Conservation (phyloP, 2,888 invertebrate species). For the Torymus texanus region DNA sequence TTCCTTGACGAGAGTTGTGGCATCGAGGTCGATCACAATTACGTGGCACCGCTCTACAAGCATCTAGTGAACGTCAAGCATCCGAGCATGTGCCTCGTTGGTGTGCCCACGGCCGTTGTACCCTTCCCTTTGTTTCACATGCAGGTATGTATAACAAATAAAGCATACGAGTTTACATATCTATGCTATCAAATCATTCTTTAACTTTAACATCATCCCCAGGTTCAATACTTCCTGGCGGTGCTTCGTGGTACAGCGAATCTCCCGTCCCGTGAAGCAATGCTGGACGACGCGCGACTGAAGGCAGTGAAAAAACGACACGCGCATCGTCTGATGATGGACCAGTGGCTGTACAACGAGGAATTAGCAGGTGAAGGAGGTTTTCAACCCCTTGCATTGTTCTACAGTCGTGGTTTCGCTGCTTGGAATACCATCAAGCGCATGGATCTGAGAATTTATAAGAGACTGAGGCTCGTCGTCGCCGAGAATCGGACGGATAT, state of each 20-base stretch:
- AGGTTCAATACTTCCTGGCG: conserved; percentile 81
- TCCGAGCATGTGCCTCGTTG: conserved; percentile 86
- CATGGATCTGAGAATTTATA: no score
- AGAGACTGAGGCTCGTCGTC: no score
- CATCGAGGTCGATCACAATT: conserved; percentile 75
- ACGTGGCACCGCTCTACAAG: conserved; percentile 84
- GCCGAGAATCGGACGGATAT: no score
- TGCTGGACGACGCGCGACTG: conserved; percentile 79
- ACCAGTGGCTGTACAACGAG: conserved; percentile 76
- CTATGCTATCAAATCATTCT: no score
- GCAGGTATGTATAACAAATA: conserved; percentile 77
- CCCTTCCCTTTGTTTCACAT: conserved; percentile 83
- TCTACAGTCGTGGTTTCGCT: conserved; percentile 63
- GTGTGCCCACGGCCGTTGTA: conserved; percentile 82
- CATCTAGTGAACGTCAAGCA: conserved; percentile 85
- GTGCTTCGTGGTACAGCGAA: conserved; percentile 78
- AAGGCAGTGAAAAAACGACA: conserved; percentile 71
- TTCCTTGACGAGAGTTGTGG: conserved; percentile 82
- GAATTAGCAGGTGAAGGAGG: conserved; percentile 72
- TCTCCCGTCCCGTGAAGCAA: conserved; percentile 80
- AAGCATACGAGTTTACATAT: no score
- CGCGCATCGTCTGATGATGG: conserved; percentile 72
- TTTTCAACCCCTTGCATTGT: conserved; percentile 70
- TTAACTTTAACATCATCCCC: no score
- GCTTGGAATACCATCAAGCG: conserved; percentile 56